phyloP scores from a whole-genome alignment of 2,797 vertebrate genomes.

The Chaetophractus vellerosus region DNA sequence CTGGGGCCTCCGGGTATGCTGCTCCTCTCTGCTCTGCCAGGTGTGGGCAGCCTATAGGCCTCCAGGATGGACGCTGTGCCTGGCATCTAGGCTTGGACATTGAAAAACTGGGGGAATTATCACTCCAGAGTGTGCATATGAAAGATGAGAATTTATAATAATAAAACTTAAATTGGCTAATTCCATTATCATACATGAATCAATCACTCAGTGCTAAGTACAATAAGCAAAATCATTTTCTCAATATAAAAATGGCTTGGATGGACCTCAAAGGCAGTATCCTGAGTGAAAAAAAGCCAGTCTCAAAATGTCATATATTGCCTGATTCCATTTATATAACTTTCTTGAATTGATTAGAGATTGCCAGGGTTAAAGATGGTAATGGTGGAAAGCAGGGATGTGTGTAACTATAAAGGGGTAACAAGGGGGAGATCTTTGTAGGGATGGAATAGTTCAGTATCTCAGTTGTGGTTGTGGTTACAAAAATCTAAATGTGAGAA shows the following conservation, averaged over 20 bases:
- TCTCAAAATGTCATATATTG: not conserved
- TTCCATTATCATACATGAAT: not conserved
- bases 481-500: not conserved
- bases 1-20: not conserved
- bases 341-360: not conserved
- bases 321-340: not conserved
- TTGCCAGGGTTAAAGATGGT: not conserved
- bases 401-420: not conserved
- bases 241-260: not conserved
- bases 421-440: not conserved
- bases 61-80: not conserved
- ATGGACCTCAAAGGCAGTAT: not conserved
- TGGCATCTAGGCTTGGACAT: not conserved
- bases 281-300: not conserved
- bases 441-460: not conserved
- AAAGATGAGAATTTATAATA: conserved; percentile 18
- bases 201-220: not conserved
- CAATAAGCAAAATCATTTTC: not conserved
- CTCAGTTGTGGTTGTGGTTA: not conserved
- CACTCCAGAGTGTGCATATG: not conserved
- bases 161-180: not conserved
- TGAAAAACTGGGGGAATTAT: not conserved
- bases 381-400: not conserved
- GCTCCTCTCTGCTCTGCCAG: not conserved
- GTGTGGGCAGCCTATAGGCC: not conserved